phyloP scores from a whole-genome alignment of 2,888 invertebrate genomes.

The Cheilosia soror region DNA sequence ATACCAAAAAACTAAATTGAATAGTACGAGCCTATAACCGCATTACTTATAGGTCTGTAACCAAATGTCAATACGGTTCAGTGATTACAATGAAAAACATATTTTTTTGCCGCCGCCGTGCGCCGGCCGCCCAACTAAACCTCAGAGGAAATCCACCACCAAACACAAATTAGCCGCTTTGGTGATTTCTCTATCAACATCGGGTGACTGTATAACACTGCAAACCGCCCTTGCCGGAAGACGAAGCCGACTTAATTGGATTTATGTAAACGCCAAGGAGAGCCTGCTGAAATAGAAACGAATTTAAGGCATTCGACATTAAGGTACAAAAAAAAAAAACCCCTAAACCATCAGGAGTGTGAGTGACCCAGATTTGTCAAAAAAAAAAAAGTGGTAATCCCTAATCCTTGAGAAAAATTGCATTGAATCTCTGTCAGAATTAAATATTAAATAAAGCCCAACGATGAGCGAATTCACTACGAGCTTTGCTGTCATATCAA shows the following conservation, averaged over 20 bases:
- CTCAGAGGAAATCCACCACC: conserved; percentile 28
- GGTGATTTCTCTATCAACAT: conserved; percentile 45
- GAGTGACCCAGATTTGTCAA: conserved; percentile 57
- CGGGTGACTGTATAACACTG: conserved; percentile 30
- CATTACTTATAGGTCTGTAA: background rate
- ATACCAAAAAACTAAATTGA: background rate
- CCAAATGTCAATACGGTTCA: conserved; percentile 51
- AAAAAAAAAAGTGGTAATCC: background rate
- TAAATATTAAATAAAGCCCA: conserved; percentile 61
- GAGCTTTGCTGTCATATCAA: background rate
- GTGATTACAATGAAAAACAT: conserved; percentile 48
- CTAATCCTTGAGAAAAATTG: conserved; percentile 63
- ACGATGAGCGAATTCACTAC: background rate
- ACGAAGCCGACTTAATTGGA: conserved; percentile 61
- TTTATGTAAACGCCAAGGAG: conserved; percentile 56
- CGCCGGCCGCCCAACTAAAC: conserved; percentile 16
- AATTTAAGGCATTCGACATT: background rate
- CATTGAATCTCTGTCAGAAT: conserved; percentile 60
- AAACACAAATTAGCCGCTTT: conserved; percentile 61
- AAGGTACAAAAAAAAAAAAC: background rate
- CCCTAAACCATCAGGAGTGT: conserved; percentile 13
- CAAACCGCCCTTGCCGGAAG: conserved; percentile 29
- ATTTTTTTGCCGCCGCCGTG: background rate
- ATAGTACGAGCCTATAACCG: background rate
- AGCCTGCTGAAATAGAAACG: conserved; percentile 2